Evolutionary conservation across 2,888 invertebrate species (phyloP).

Genomic region (Caenorhabditis wallacei): DNA sequence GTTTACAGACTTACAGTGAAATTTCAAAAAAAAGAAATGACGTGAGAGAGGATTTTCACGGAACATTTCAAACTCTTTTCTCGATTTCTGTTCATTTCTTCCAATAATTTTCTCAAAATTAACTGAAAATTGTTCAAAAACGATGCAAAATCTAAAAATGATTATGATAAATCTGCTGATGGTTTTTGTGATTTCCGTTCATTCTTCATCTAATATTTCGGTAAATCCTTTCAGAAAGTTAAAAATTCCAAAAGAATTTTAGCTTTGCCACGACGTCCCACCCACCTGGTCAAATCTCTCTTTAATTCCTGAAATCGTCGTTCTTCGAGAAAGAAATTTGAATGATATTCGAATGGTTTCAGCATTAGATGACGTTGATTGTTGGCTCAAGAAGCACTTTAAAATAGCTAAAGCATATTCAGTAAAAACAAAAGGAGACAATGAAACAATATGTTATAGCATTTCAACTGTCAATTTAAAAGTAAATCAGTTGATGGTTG

Average conservation of each 20-base stretch:
- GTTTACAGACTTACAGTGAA: no score
- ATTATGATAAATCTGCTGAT: slow-evolving; percentile 26
- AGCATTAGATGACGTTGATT: slow-evolving; percentile 46
- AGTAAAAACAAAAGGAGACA: slow-evolving; percentile 21
- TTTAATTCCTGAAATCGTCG: slow-evolving; percentile 5
- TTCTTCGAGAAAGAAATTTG: slow-evolving; percentile 35
- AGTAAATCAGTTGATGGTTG: slow-evolving; percentile 29
- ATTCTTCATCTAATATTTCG: slow-evolving; percentile 21
- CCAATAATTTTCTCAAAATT: background rate
- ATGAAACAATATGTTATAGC: slow-evolving; percentile 34
- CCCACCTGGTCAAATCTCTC: slow-evolving; percentile 12
- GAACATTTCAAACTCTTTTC: background rate
- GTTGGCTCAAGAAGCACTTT: slow-evolving; percentile 50
- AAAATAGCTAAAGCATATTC: background rate
- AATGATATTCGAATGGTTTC: slow-evolving; percentile 24
- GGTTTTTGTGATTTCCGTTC: slow-evolving; percentile 2
- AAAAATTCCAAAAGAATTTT: background rate
- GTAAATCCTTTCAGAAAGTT: background rate
- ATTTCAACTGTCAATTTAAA: slow-evolving; percentile 28
- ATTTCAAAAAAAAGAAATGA: no score
- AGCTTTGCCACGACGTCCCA: slow-evolving; percentile 37
- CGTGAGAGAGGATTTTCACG: background rate
- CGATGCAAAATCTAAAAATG: slow-evolving; percentile 23
- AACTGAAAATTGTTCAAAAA: background rate
- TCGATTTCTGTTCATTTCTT: no score